These are phyloP conservation scores for Ceyx melanurus DNA, from an alignment of 2,113 vertebrate species.

Conservation along the genomic window DNA sequence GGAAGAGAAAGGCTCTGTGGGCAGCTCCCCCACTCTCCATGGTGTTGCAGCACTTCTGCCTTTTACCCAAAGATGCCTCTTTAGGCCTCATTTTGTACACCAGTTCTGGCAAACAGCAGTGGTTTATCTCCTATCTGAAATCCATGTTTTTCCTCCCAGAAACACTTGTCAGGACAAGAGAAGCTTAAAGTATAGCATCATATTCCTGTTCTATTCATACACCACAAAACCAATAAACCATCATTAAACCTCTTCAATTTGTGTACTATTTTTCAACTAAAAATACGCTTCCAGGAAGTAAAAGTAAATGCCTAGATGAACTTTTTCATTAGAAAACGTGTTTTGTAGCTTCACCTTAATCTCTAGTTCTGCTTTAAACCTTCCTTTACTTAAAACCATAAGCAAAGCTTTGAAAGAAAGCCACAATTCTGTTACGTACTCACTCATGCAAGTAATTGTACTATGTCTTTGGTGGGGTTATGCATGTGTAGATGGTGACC, in stretches of 20 bases:
- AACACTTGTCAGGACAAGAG: background rate
- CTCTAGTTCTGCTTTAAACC: background rate
- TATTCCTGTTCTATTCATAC: fast-evolving
- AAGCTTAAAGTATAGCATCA: background rate
- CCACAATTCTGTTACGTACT: background rate
- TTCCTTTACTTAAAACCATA: background rate
- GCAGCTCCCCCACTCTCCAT: background rate
- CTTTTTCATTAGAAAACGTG: background rate
- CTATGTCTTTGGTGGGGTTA: background rate
- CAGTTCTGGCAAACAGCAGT: too few relatives aligned
- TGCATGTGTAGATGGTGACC: background rate
- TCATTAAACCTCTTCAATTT: background rate
- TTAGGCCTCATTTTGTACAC: background rate
- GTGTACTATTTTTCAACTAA: background rate
- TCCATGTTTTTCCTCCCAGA: background rate
- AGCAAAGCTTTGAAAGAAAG: background rate
- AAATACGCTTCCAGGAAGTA: background rate
- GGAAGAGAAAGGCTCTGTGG: fast-evolving
- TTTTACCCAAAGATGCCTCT: background rate
- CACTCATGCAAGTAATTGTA: background rate
- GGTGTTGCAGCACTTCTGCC: background rate
- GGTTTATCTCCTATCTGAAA: background rate
- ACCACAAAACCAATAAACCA: too few relatives aligned
- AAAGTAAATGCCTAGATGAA: background rate
- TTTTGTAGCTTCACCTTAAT: background rate